Conservation (phyloP, 2,113 vertebrate species). For the Lepisosteus oculatus region DNA sequence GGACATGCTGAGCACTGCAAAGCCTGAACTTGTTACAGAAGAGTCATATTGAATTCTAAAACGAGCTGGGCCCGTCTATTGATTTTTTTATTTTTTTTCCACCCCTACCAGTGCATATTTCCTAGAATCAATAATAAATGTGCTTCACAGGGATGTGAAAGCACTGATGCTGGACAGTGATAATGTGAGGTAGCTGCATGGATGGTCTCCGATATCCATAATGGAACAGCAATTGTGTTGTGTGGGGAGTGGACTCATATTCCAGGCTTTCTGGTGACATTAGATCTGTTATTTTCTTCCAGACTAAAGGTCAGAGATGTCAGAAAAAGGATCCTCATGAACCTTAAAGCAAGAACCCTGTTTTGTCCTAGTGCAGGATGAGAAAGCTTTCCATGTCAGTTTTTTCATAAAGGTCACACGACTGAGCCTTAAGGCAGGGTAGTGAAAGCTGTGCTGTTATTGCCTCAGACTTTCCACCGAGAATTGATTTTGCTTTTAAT, state of each 20-base stretch:
- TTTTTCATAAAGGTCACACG: not conserved
- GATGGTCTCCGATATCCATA: not conserved
- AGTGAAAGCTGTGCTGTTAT: too few relatives aligned
- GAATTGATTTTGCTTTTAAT: not conserved
- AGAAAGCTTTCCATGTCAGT: too few relatives aligned
- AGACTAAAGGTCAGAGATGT: not conserved
- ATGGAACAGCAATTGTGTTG: not conserved
- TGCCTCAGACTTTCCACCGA: not conserved
- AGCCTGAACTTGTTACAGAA: not conserved
- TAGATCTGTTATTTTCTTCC: not conserved
- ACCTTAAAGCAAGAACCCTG: not conserved
- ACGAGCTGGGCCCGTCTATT: not conserved
- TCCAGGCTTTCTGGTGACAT: not conserved
- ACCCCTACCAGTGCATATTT: not conserved
- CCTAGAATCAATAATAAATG: constrained; percentile 14
- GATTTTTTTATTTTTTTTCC: not conserved
- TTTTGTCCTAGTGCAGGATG: not conserved
- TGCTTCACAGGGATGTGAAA: constrained; percentile 5
- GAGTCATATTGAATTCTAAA: constrained; percentile 13
- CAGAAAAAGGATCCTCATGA: not conserved
- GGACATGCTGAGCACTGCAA: not conserved
- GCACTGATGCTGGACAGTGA: not conserved
- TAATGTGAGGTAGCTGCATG: not conserved
- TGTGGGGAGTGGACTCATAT: not conserved
- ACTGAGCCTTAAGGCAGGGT: not conserved